These are phyloP conservation scores for Sinocyclocheilus maitianheensis DNA, from an alignment of 2,113 vertebrate genomes.

Conservation along the genomic window DNA sequence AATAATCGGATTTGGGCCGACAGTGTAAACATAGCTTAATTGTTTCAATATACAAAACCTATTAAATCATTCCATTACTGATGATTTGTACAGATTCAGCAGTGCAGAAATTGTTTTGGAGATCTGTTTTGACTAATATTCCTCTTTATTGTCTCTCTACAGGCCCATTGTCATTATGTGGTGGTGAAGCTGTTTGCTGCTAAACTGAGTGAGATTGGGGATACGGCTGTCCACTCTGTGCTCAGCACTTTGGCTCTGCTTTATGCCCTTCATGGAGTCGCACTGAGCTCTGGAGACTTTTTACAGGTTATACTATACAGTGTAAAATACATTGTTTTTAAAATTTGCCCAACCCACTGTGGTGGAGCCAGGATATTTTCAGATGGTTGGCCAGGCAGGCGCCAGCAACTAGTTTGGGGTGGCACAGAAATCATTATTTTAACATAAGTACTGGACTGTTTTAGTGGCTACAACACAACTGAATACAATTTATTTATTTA, in stretches of 20 bases:
- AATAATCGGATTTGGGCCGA: not conserved
- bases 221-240: slow-evolving; percentile 77
- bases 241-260: slow-evolving; percentile 84
- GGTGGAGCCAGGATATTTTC: not conserved
- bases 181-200: slow-evolving; percentile 88
- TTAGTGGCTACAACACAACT: not conserved
- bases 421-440: not conserved
- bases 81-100: not conserved
- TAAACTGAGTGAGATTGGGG: slow-evolving; percentile 79
- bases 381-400: not conserved
- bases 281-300: slow-evolving; percentile 87
- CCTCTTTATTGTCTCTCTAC: not conserved
- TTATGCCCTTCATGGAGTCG: slow-evolving; percentile 87
- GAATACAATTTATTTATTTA: not conserved
- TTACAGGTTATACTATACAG: slow-evolving; percentile 78
- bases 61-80: not conserved
- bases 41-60: not conserved
- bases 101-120: not conserved
- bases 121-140: slow-evolving; percentile 6
- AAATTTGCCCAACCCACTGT: not conserved
- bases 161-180: slow-evolving; percentile 98
- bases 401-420: not conserved
- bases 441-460: not conserved
- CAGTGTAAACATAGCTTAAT: not conserved
- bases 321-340: too few species aligned